Evolutionary conservation across 1,140 invertebrate genomes (phyloP).

Genomic region (Eupristina koningsbergeri): DNA sequence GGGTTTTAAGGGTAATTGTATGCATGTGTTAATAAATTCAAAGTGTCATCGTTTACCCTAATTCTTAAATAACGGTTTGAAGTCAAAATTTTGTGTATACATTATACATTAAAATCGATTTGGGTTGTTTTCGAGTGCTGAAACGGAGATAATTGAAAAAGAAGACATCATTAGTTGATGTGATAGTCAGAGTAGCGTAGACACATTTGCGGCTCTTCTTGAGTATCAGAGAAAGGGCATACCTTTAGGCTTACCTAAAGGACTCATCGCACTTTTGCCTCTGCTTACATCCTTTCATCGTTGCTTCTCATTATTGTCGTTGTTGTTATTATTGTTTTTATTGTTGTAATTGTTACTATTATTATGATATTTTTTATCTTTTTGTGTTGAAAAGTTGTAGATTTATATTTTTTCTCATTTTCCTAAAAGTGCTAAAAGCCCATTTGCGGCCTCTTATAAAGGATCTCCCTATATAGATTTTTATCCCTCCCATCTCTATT

Average conservation of each 20-base stretch:
- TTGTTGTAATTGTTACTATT: conserved; percentile 37
- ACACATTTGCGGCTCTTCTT: conserved; percentile 3
- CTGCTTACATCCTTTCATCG: conserved; percentile 17
- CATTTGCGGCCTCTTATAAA: no score
- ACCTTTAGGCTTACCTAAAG: conserved; percentile 41
- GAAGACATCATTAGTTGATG: neutral
- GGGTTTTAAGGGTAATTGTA: no score
- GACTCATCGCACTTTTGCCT: conserved; percentile 23
- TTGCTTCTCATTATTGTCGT: conserved; percentile 7
- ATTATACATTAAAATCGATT: no score
- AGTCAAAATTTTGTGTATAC: no score
- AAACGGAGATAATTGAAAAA: conserved; percentile 21
- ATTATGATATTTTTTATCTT: conserved; percentile 47
- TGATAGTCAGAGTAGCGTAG: no score
- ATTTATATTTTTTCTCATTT: conserved; percentile 46
- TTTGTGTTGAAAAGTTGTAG: conserved; percentile 39
- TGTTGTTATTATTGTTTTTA: conserved; percentile 43
- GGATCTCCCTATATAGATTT: no score
- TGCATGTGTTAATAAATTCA: no score
- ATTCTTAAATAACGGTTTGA: no score
- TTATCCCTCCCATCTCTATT: neutral
- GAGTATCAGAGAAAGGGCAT: conserved; percentile 46
- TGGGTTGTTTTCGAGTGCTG: no score
- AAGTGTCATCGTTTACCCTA: no score
- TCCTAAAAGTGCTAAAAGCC: neutral